Conservation (phyloP, 1,140 invertebrate species). For the Metaphire vulgaris region DNA sequence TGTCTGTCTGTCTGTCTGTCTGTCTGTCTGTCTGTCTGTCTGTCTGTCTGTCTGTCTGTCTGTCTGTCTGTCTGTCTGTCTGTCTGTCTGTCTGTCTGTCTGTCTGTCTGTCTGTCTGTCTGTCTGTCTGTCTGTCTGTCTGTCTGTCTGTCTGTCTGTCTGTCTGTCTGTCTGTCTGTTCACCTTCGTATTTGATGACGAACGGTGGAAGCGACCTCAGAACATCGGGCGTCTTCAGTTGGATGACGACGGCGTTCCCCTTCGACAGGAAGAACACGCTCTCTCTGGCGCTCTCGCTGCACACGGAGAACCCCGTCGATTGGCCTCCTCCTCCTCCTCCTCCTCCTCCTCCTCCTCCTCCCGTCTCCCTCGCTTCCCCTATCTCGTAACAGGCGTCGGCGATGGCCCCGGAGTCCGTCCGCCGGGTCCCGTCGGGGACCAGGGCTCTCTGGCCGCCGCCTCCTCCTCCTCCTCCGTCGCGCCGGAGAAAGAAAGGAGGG, state of each 20-base stretch:
- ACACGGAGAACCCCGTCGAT: background rate
- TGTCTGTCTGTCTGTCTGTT: too few relatives aligned
- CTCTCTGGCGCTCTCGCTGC: background rate
- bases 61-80: too few relatives aligned
- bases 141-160: slow-evolving; percentile 13
- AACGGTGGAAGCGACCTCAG: background rate
- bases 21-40: too few relatives aligned
- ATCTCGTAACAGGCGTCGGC: background rate
- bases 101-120: slow-evolving; percentile 23
- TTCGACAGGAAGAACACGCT: background rate
- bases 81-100: slow-evolving; percentile 18
- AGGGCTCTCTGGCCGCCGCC: too few relatives aligned
- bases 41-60: too few relatives aligned
- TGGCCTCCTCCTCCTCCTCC: background rate
- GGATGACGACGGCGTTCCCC: background rate
- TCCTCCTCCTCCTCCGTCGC: too few relatives aligned
- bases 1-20: too few relatives aligned
- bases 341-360: background rate
- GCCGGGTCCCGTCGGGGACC: too few relatives aligned
- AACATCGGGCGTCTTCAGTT: background rate
- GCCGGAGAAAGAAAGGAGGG: background rate
- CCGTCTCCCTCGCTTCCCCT: background rate
- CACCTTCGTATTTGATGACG: background rate
- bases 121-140: slow-evolving; percentile 18
- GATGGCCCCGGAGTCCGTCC: too few relatives aligned